These are phyloP conservation scores for Phocoena phocoena DNA, from an alignment of 2,113 vertebrate genomes.

Conservation along the genomic window DNA sequence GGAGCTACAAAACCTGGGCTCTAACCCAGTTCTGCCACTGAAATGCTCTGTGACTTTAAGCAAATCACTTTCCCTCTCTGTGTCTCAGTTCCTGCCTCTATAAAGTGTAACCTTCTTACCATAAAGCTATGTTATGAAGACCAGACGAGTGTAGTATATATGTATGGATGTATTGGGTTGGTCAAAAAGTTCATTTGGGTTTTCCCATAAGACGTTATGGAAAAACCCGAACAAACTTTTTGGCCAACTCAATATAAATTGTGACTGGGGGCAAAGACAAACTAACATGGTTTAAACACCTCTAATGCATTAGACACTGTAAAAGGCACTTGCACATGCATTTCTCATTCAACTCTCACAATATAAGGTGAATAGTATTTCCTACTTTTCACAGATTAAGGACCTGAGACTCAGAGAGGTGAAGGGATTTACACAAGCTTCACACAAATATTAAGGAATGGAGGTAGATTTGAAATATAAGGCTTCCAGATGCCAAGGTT, in stretches of 20 bases:
- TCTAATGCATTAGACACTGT: background rate
- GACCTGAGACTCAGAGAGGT: background rate
- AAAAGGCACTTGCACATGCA: background rate
- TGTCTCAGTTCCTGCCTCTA: background rate
- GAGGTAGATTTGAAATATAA: background rate
- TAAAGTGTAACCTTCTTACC: background rate
- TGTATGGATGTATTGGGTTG: background rate
- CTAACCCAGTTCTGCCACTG: background rate
- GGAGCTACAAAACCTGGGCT: background rate
- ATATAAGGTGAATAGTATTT: background rate
- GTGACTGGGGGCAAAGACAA: background rate
- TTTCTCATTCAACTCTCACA: background rate
- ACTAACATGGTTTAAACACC: background rate
- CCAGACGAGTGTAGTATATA: background rate
- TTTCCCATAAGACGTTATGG: too few relatives aligned
- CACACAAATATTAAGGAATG: background rate
- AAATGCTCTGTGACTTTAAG: slow-evolving; percentile 30
- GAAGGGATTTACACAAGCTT: background rate
- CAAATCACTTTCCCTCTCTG: background rate
- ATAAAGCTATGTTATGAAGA: background rate
- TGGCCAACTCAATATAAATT: background rate
- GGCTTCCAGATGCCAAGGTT: background rate
- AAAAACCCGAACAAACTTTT: too few relatives aligned
- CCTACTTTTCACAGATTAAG: background rate
- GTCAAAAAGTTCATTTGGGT: too few relatives aligned